Conservation (phyloP, 2,797 vertebrate genomes). For the Rhynchonycteris naso region DNA sequence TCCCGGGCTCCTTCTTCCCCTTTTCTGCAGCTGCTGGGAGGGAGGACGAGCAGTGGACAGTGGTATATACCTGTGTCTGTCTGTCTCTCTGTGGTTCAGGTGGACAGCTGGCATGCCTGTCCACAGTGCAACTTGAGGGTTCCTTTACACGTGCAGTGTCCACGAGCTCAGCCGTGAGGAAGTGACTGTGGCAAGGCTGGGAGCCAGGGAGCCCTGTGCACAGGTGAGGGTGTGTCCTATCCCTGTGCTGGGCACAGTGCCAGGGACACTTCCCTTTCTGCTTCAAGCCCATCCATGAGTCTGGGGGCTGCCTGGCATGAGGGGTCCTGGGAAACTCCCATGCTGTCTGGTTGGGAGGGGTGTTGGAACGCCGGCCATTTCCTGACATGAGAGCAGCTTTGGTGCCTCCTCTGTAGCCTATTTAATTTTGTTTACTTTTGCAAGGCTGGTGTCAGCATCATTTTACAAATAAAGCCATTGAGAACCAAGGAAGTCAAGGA, state of each 20-base stretch:
- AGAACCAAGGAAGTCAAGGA: background rate
- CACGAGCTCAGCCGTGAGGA: background rate
- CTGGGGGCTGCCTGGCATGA: background rate
- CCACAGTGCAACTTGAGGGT: background rate
- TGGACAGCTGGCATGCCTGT: too few relatives aligned
- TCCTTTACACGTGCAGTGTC: background rate
- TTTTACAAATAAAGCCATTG: background rate
- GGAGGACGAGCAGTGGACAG: background rate
- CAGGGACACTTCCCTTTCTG: background rate
- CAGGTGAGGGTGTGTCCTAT: background rate
- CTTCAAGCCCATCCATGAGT: background rate
- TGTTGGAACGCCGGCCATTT: accelerated
- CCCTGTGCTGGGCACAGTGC: background rate
- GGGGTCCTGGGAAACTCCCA: background rate
- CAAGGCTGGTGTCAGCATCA: background rate
- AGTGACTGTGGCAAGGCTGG: background rate
- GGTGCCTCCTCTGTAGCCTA: too few relatives aligned
- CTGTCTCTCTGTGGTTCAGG: background rate
- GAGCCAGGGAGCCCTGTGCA: accelerated
- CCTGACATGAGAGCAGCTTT: background rate
- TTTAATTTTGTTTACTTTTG: background rate
- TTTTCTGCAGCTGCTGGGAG: background rate
- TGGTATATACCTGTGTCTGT: accelerated
- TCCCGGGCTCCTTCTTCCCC: background rate
- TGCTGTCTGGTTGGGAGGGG: background rate